Evolutionary conservation across 2,888 invertebrate species (phyloP).

Genomic region (Smittia aterrima): DNA sequence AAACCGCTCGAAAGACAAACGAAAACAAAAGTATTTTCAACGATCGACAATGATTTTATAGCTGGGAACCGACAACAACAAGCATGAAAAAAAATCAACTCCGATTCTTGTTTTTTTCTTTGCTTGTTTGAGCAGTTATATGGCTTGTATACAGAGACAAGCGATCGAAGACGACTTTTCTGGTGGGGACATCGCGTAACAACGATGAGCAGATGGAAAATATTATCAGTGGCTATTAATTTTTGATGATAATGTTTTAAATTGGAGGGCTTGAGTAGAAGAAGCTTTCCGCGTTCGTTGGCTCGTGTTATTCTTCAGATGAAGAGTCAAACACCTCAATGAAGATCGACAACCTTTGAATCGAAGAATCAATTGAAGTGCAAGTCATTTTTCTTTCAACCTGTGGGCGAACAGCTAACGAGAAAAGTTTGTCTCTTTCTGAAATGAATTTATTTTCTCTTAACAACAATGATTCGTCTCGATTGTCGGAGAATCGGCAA

Average conservation of each 20-base stretch:
- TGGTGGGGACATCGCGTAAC: neutral
- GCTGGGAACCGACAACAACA: constrained; percentile 48
- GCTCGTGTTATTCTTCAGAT: neutral
- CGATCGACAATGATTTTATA: constrained; percentile 59
- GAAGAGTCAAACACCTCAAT: neutral
- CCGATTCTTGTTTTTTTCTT: constrained; percentile 34
- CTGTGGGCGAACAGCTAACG: too few species aligned
- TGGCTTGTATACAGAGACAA: neutral
- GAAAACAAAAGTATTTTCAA: constrained; percentile 55
- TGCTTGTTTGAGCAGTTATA: constrained; percentile 21
- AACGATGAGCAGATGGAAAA: neutral
- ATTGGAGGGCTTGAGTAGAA: neutral
- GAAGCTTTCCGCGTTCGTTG: too few species aligned
- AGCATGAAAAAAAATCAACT: constrained; percentile 14
- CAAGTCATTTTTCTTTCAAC: too few species aligned
- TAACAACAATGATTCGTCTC: too few species aligned
- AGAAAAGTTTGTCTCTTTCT: too few species aligned
- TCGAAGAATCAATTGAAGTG: neutral
- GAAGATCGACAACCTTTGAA: constrained; percentile 11
- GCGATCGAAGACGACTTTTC: neutral
- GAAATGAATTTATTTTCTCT: too few species aligned
- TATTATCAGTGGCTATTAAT: neutral
- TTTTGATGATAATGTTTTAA: neutral
- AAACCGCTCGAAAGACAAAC: constrained; percentile 54
- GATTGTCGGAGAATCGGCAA: too few species aligned